Percentiles rank a stretch among this genome's conserved stretches.
Conservation (phyloP, 2,113 vertebrate species). For the Fulmarus glacialis region DNA sequence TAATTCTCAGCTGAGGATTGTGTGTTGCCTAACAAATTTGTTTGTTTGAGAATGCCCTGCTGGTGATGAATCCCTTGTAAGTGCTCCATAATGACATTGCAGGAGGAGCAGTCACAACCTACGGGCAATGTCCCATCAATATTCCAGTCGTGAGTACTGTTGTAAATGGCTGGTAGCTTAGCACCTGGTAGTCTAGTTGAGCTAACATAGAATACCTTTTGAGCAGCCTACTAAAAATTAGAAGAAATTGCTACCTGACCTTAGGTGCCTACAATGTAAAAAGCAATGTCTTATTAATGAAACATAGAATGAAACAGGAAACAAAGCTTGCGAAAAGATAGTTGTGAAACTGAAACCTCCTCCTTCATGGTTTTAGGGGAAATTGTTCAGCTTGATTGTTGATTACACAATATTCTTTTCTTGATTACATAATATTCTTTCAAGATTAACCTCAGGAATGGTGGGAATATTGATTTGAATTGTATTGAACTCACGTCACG, state of each 20-base stretch:
- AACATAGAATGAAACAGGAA: background rate
- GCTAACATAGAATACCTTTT: background rate
- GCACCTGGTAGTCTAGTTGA: background rate
- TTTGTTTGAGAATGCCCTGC: background rate
- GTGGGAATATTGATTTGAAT: background rate
- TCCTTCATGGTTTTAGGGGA: background rate
- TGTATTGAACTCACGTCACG: accelerated
- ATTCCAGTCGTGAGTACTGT: background rate
- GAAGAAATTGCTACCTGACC: background rate
- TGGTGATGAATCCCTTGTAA: background rate
- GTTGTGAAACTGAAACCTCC: background rate
- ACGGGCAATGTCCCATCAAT: background rate
- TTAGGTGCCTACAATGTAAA: background rate
- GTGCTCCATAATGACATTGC: background rate
- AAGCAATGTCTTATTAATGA: background rate
- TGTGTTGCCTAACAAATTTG: background rate
- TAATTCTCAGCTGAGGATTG: background rate
- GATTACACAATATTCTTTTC: background rate
- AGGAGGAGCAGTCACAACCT: background rate
- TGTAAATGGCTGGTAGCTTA: background rate
- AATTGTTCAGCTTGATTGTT: background rate
- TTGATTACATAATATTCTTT: background rate
- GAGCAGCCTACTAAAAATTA: background rate
- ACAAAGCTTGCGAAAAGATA: background rate
- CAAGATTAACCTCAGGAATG: background rate